Conservation (phyloP, 2,888 invertebrate genomes). For the Serrognathus titanus region DNA sequence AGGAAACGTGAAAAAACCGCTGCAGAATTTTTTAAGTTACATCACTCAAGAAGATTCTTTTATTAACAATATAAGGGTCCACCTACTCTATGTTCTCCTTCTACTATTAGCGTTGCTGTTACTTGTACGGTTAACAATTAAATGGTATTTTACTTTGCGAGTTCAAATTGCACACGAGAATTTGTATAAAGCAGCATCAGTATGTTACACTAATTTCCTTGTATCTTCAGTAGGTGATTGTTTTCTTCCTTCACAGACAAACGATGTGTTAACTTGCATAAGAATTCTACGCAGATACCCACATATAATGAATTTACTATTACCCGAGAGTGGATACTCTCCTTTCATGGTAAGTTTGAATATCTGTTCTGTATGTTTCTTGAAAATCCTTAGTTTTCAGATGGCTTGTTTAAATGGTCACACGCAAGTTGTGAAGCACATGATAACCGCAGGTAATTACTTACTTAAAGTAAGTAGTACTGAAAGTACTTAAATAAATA, state of each 20-base stretch:
- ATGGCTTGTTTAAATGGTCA: conserved; percentile 18
- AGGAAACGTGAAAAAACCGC: no score
- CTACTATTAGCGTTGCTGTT: no score
- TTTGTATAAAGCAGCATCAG: conserved; percentile 5
- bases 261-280: conserved; percentile 9
- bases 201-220: background rate
- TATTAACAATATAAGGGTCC: no score
- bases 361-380: background rate
- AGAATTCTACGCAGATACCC: conserved; percentile 11
- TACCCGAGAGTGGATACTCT: conserved; percentile 8
- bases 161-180: background rate
- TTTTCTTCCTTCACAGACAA: conserved; percentile 9
- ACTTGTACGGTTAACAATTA: conserved; percentile 1
- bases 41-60: no score
- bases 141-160: no score
- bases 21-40: no score
- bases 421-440: conserved; percentile 17
- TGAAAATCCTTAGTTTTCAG: conserved; percentile 6
- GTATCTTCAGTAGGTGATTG: background rate
- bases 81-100: no score
- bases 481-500: background rate
- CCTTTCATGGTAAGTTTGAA: conserved; percentile 17
- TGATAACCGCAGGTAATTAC: conserved; percentile 13
- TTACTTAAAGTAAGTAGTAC: no score
- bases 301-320: conserved; percentile 10